A percentile compares a stretch with the other conserved stretches of the same genome.
Conservation (phyloP, 2,888 invertebrate genomes). For the Ophion slaviceki region DNA sequence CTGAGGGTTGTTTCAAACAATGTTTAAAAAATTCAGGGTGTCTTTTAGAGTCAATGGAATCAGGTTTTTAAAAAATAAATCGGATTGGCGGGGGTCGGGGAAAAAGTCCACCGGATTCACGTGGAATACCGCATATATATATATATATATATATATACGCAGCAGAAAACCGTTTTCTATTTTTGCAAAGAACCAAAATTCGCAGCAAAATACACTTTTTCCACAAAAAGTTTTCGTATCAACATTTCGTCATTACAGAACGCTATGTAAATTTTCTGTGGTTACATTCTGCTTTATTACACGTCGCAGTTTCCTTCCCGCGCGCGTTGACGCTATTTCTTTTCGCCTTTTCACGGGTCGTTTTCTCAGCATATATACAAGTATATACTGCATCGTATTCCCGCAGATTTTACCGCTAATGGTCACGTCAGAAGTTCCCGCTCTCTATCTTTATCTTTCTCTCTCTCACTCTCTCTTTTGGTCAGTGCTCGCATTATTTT, state of each 20-base stretch:
- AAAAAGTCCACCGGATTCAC: too few relatives aligned
- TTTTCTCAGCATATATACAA: constrained; percentile 1
- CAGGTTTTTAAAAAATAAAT: too few relatives aligned
- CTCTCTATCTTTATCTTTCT: too few relatives aligned
- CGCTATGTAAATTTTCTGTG: background rate
- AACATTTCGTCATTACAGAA: background rate
- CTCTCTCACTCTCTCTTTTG: constrained; percentile 6
- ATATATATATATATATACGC: background rate
- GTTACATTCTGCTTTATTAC: background rate
- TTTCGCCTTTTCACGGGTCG: background rate
- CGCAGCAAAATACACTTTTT: background rate
- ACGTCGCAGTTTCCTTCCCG: background rate
- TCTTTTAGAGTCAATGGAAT: too few relatives aligned
- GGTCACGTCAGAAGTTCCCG: constrained; percentile 32
- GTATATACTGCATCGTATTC: constrained; percentile 4
- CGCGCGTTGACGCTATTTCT: background rate
- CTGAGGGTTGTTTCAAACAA: too few relatives aligned
- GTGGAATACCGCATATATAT: too few relatives aligned
- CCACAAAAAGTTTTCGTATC: background rate
- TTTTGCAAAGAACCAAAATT: background rate
- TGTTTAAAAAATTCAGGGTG: too few relatives aligned
- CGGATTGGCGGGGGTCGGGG: too few relatives aligned
- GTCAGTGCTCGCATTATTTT: constrained; percentile 46
- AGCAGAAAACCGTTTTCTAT: background rate
- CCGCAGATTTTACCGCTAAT: constrained; percentile 56